Conservation (phyloP, 2,888 invertebrate species). For the Cynaeus angustus region DNA sequence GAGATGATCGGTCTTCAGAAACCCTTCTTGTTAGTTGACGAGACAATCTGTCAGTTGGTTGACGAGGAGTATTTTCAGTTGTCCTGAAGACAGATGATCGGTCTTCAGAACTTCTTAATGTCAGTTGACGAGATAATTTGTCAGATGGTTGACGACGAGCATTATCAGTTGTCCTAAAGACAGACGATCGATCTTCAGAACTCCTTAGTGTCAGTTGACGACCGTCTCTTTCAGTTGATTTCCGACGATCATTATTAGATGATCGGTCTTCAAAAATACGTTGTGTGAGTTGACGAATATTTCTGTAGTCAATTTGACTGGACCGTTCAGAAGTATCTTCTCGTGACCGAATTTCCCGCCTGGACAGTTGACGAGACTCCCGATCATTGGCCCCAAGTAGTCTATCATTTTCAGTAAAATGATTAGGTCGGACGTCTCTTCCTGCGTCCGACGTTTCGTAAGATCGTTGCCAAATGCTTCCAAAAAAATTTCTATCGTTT, state of each 20-base stretch:
- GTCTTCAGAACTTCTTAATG: not conserved
- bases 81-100: not conserved
- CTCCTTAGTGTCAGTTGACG: slow-evolving; percentile 3
- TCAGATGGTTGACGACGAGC: not conserved
- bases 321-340: too few species aligned
- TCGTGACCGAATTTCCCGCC: not conserved
- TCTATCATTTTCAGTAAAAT: not conserved
- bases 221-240: slow-evolving; percentile 5
- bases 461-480: slow-evolving; percentile 40
- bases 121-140: not conserved
- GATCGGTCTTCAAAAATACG: too few species aligned
- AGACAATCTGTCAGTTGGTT: not conserved
- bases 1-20: not conserved
- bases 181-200: not conserved
- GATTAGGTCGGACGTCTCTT: slow-evolving; percentile 12
- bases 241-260: not conserved
- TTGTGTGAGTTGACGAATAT: not conserved
- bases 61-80: not conserved
- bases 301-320: too few species aligned
- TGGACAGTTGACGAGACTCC: slow-evolving; percentile 18
- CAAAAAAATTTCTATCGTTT: slow-evolving; percentile 46
- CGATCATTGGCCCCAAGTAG: slow-evolving; percentile 7
- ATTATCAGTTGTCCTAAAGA: not conserved
- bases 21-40: too few species aligned
- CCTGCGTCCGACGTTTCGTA: slow-evolving; percentile 9